A percentile compares a stretch with the other conserved stretches of the same genome.
phyloP scores from a whole-genome alignment of 2,888 invertebrate genomes.

The Opisthograptis luteolata region DNA sequence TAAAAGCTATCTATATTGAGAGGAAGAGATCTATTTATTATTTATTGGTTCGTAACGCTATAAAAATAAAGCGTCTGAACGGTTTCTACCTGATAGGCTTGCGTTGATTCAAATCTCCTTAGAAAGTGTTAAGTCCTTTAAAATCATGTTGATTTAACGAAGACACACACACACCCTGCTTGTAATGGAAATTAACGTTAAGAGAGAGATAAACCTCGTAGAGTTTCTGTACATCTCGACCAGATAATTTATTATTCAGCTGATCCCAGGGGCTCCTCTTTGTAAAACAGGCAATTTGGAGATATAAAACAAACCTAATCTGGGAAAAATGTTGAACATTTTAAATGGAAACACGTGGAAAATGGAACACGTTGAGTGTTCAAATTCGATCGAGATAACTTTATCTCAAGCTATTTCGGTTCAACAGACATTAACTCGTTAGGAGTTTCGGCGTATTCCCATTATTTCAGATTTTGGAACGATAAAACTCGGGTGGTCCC shows the following conservation, averaged over 20 bases:
- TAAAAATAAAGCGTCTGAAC: not conserved
- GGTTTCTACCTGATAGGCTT: not conserved
- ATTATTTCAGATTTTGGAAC: too few relatives aligned
- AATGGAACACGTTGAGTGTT: slow-evolving; percentile 1
- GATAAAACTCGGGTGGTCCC: too few relatives aligned
- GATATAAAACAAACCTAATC: slow-evolving; percentile 29
- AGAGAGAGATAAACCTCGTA: not conserved
- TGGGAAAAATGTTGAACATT: slow-evolving; percentile 17
- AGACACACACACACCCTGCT: not conserved
- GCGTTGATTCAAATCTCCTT: not conserved
- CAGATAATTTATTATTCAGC: slow-evolving; percentile 39
- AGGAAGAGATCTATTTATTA: not conserved
- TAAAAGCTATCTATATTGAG: too few relatives aligned
- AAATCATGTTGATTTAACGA: slow-evolving; percentile 2
- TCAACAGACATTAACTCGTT: not conserved
- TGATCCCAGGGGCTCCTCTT: slow-evolving; percentile 32
- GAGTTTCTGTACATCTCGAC: slow-evolving; percentile 30
- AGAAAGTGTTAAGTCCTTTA: not conserved
- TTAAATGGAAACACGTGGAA: slow-evolving; percentile 12
- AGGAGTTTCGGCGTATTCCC: too few relatives aligned
- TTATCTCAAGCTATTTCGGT: not conserved
- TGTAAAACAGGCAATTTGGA: slow-evolving; percentile 36
- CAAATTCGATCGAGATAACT: slow-evolving; percentile 2
- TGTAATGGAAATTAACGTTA: not conserved
- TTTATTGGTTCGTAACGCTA: not conserved